phyloP scores from a whole-genome alignment of 2,797 vertebrate species.

The Microctenopoma stevenorrisi region DNA sequence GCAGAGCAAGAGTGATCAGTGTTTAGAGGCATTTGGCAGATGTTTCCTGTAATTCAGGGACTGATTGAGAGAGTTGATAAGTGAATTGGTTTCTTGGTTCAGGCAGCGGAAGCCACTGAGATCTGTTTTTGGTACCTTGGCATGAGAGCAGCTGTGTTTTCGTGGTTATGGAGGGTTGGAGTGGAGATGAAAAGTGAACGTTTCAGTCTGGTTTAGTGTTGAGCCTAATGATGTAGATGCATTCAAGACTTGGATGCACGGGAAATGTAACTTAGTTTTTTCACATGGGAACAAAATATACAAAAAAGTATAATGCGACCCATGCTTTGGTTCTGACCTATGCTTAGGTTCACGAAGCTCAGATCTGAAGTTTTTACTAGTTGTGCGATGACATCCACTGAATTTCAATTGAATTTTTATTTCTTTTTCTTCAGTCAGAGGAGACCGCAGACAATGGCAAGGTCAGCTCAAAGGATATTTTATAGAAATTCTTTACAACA shows the following conservation, averaged over 20 bases:
- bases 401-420: conserved; percentile 8
- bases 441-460: conserved; percentile 3
- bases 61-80: conserved; percentile 75
- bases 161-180: conserved; percentile 5
- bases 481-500: conserved; percentile 1
- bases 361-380: conserved; percentile 16
- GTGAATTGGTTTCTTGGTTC: conserved; percentile 70
- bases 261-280: conserved; percentile 25
- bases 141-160: conserved; percentile 32
- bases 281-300: conserved; percentile 13
- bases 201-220: conserved; percentile 14
- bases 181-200: conserved; percentile 16
- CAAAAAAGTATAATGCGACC: conserved; percentile 18
- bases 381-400: conserved; percentile 1
- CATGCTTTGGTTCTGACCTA: conserved; percentile 26
- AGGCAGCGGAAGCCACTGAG: conserved; percentile 27
- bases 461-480: conserved; percentile 9
- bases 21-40: conserved; percentile 75
- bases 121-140: conserved; percentile 49
- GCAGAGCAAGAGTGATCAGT: conserved; percentile 57
- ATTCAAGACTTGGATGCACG: neutral
- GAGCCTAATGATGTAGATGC: conserved; percentile 3
- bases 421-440: neutral
- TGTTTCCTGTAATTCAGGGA: conserved; percentile 68
- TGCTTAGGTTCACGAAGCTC: conserved; percentile 20